Percentiles rank a stretch among this genome's conserved stretches.
Evolutionary conservation across 2,797 vertebrate species (phyloP).

Genomic region (Diplodus puntazzo): DNA sequence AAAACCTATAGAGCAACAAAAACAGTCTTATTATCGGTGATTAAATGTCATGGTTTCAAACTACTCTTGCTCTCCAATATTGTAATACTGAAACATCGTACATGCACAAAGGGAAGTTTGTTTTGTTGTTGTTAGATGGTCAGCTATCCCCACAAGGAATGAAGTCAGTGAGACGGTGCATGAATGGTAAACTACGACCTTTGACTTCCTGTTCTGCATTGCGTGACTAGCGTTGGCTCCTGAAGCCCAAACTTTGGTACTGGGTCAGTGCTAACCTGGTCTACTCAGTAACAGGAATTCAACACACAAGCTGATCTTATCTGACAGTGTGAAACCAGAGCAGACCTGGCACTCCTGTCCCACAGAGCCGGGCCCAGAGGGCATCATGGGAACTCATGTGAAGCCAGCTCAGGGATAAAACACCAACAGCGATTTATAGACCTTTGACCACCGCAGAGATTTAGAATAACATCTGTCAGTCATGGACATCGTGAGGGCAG

Average conservation of each 20-base stretch:
- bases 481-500: conserved; percentile 40
- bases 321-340: conserved; percentile 77
- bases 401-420: conserved; percentile 53
- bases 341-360: conserved; percentile 65
- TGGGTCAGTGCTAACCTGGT: conserved; percentile 61
- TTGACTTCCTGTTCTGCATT: conserved; percentile 71
- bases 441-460: conserved; percentile 60
- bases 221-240: conserved; percentile 72
- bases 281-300: conserved; percentile 73
- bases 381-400: conserved; percentile 68
- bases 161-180: conserved; percentile 38
- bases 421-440: conserved; percentile 60
- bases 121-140: conserved; percentile 30
- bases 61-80: neutral
- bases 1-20: neutral
- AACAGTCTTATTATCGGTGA: neutral
- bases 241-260: conserved; percentile 60
- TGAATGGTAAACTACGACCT: conserved; percentile 68
- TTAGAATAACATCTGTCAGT: conserved; percentile 75
- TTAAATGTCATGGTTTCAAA: conserved; percentile 1
- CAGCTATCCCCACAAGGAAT: conserved; percentile 7
- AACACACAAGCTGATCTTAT: conserved; percentile 80
- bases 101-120: conserved; percentile 16
- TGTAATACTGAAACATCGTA: neutral
- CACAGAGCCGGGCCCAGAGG: conserved; percentile 67